Evolutionary conservation across 2,888 invertebrate genomes (phyloP), one percentile per base, ranked within the genome.

Genomic region (Brenthis hecate): DNA sequence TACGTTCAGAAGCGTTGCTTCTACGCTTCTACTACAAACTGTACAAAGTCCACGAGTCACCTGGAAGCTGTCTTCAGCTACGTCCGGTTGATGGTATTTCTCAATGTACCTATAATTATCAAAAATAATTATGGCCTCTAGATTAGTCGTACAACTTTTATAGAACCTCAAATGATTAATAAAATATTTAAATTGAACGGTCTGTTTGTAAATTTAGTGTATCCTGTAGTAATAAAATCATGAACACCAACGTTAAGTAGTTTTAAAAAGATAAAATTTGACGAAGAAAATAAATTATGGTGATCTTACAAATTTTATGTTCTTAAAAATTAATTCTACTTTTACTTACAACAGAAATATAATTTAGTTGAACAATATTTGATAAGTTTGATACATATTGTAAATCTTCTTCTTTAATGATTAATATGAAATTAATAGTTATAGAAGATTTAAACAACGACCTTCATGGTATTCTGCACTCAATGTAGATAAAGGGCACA

Each of bases 201-300:
- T n/a, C 6, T 55, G 32, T 55, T 54, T 60, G 55, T 66, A 60
- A 48, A 66, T 66, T 60, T 55, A 48, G 28, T 54, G 14, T 14
- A 13, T 36, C 55, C 60, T 50, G 32, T 50, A 60, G 13, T 50
- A 32, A 60, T 13, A n/a, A n/a, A 58, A 28, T 47, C 14, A 47
- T 47, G 13, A 48, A 48, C 58, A 58, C 23, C 47, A 58, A 58
- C 6, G 13, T 28, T 48, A 28, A 28, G 8, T 58, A 36, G 11
- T 43, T 43, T 58, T 47, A 14, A 47, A 23, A 23, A 58, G 14
- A 23, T 48, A 43, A 58, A 48, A 23, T 28, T n/a, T 28, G 36
- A 43, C 36, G 8, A 8, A 14, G 8, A 3, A 47, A 5, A 3
- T 43, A 19, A 19, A 43, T 13, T 14, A 13, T 19, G 6, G n/a